Conservation (phyloP, 1,140 invertebrate species). For the Achatina immaculata region DNA sequence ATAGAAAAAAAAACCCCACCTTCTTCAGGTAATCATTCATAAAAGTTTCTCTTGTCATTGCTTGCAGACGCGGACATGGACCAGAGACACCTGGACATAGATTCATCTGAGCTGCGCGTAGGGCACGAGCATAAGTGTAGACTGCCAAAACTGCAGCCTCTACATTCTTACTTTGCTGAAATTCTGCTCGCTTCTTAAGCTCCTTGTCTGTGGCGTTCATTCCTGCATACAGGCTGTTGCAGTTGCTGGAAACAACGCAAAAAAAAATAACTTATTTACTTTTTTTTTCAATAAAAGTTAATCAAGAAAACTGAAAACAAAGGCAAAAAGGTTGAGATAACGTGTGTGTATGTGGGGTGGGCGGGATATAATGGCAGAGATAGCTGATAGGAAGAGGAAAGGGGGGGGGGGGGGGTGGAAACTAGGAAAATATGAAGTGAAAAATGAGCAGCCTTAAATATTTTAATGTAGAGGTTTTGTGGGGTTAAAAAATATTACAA, state of each 20-base stretch:
- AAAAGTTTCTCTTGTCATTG: slow-evolving; percentile 66
- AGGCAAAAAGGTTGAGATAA: no score
- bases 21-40: slow-evolving; percentile 68
- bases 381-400: no score
- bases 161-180: slow-evolving; percentile 65
- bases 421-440: no score
- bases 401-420: no score
- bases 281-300: no score
- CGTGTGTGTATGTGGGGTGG: no score
- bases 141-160: slow-evolving; percentile 70
- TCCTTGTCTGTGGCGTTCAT: slow-evolving; percentile 11
- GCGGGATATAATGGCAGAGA: no score
- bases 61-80: slow-evolving; percentile 59
- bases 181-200: slow-evolving; percentile 31
- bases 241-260: slow-evolving; percentile 12
- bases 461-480: no score
- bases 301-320: no score
- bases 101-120: slow-evolving; percentile 66
- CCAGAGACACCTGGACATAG: slow-evolving; percentile 63
- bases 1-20: slow-evolving; percentile 34
- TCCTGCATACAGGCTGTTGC: background rate
- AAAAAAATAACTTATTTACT: no score
- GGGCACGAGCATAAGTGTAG: slow-evolving; percentile 69
- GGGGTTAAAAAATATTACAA: no score
- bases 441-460: no score